Percentiles rank a stretch among this genome's conserved stretches.
These are phyloP conservation scores for Eremobia ochroleuca DNA, from an alignment of 2,888 invertebrate genomes.

Conservation along the genomic window DNA sequence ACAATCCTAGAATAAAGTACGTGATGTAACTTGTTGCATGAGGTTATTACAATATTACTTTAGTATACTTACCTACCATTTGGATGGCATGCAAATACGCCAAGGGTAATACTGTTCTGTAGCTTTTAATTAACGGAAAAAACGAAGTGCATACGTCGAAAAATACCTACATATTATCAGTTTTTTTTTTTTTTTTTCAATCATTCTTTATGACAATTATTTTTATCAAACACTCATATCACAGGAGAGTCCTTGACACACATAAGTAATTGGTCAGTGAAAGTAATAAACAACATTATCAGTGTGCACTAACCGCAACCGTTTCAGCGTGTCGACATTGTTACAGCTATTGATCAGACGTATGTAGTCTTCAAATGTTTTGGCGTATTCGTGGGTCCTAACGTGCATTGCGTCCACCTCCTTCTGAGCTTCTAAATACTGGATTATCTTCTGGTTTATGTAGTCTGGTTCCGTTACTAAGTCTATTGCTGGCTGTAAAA, in stretches of 20 bases:
- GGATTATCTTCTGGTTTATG: slow-evolving; percentile 96
- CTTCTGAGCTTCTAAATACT: slow-evolving; percentile 95
- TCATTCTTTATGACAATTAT: slow-evolving; percentile 7
- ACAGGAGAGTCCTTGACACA: slow-evolving; percentile 58
- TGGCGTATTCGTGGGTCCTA: slow-evolving; percentile 96
- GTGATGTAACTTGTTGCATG: neutral
- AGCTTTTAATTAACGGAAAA: slow-evolving; percentile 22
- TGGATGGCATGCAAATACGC: slow-evolving; percentile 12
- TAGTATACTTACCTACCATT: neutral
- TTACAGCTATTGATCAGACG: slow-evolving; percentile 95
- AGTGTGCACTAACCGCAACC: slow-evolving; percentile 92
- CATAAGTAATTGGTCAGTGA: slow-evolving; percentile 53
- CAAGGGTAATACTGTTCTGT: neutral
- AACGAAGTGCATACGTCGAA: neutral
- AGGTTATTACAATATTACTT: neutral
- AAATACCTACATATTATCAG: slow-evolving; percentile 6
- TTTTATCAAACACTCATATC: slow-evolving; percentile 28
- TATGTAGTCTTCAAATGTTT: slow-evolving; percentile 97
- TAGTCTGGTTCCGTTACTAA: slow-evolving; percentile 97
- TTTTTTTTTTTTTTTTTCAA: no score
- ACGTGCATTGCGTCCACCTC: slow-evolving; percentile 95
- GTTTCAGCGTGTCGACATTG: slow-evolving; percentile 95
- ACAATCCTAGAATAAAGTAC: no score
- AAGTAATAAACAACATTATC: slow-evolving; percentile 65
- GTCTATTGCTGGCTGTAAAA: slow-evolving; percentile 96